These are phyloP conservation scores for Apotomis betuletana DNA, from an alignment of 2,888 invertebrate species.

Conservation along the genomic window DNA sequence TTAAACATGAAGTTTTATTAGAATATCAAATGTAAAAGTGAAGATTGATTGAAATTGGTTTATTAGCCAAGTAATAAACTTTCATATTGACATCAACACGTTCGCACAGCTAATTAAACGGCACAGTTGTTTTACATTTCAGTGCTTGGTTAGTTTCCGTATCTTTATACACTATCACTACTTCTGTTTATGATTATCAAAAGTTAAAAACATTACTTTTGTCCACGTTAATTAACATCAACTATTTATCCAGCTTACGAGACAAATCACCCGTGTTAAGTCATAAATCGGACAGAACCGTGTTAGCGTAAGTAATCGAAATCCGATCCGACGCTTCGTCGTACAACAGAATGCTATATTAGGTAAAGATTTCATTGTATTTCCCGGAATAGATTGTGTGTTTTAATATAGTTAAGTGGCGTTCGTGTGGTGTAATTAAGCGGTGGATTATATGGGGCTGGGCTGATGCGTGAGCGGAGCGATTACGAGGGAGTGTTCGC, in stretches of 20 bases:
- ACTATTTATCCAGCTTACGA: background rate
- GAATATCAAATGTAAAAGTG: no score
- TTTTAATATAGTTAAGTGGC: slow-evolving; percentile 70
- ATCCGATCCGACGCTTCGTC: slow-evolving; percentile 16
- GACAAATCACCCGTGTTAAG: slow-evolving; percentile 2
- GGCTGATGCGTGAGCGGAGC: slow-evolving; percentile 53
- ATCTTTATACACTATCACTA: no score
- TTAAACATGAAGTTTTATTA: no score
- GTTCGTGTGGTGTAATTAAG: slow-evolving; percentile 60
- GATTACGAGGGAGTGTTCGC: slow-evolving; percentile 61
- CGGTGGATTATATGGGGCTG: slow-evolving; percentile 50
- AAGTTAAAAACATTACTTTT: no score
- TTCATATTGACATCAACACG: no score
- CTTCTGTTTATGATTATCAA: no score
- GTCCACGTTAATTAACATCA: slow-evolving; percentile 1
- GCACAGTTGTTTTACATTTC: no score
- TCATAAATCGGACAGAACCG: slow-evolving; percentile 14
- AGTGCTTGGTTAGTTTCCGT: no score
- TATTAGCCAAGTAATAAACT: no score
- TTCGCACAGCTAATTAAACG: no score
- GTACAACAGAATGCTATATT: slow-evolving; percentile 35
- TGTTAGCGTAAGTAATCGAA: slow-evolving; percentile 29
- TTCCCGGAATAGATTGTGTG: slow-evolving; percentile 67
- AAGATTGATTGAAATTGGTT: no score
- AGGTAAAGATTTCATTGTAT: slow-evolving; percentile 52